phyloP scores from a whole-genome alignment of 2,797 vertebrate genomes.

The Calcarius lapponicus region DNA sequence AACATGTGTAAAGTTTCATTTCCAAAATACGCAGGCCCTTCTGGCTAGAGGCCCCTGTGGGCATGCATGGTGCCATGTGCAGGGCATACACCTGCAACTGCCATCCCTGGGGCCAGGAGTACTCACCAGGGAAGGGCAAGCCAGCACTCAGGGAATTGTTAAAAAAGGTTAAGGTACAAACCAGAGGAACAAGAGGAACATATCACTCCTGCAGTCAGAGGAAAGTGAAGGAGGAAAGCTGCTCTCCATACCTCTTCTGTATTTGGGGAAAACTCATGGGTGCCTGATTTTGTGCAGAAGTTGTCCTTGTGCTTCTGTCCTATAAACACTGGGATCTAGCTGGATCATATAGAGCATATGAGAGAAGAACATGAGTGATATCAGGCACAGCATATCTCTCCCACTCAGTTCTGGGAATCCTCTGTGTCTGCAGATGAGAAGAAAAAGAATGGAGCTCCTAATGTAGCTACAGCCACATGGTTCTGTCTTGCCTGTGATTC shows the following conservation, averaged over 20 bases:
- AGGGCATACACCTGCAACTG: accelerated
- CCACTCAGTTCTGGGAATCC: not conserved
- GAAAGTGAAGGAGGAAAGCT: not conserved
- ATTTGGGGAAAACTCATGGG: not conserved
- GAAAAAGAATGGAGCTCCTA: not conserved
- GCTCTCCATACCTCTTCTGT: not conserved
- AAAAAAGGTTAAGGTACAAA: not conserved
- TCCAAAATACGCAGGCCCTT: not conserved
- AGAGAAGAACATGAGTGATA: not conserved
- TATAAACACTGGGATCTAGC: not conserved
- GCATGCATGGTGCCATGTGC: accelerated
- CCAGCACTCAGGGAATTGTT: not conserved
- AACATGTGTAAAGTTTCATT: not conserved
- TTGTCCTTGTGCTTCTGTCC: not conserved
- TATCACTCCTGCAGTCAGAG: not conserved
- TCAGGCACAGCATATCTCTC: not conserved
- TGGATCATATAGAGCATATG: not conserved
- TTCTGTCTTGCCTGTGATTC: not conserved
- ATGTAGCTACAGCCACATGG: not conserved
- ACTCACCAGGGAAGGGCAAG: not conserved
- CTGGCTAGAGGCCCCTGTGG: accelerated
- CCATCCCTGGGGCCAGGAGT: accelerated
- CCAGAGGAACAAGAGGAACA: not conserved
- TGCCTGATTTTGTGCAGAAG: not conserved
- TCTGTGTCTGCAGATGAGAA: not conserved